Percentiles rank a stretch among this genome's conserved stretches.
These are phyloP conservation scores for Drosophila koepferae DNA, from an alignment of 2,888 invertebrate species.

Conservation along the genomic window DNA sequence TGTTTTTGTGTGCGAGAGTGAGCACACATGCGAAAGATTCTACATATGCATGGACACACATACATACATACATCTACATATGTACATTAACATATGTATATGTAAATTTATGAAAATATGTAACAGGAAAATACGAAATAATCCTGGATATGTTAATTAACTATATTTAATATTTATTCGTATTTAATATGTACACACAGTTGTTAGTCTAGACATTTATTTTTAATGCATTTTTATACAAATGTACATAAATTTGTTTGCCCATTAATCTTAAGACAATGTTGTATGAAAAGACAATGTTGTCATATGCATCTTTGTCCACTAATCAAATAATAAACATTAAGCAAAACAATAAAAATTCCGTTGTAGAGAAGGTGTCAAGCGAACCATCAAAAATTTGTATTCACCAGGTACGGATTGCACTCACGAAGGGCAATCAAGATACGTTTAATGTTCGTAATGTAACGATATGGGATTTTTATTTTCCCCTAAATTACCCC, in stretches of 20 bases:
- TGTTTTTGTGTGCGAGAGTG: constrained; percentile 16
- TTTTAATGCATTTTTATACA: background rate
- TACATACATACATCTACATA: background rate
- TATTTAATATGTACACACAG: background rate
- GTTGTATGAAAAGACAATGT: constrained; percentile 10
- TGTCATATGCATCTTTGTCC: constrained; percentile 19
- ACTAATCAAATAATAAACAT: constrained; percentile 54
- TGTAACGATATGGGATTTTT: background rate
- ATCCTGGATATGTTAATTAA: constrained; percentile 1
- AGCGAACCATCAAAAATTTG: constrained; percentile 8
- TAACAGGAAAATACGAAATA: constrained; percentile 2
- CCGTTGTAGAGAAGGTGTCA: constrained; percentile 51
- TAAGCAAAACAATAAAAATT: constrained; percentile 59
- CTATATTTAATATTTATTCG: background rate
- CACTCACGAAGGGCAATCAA: background rate
- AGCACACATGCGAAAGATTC: constrained; percentile 1
- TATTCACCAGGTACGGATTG: background rate
- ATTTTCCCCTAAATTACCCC: background rate
- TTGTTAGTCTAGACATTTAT: background rate
- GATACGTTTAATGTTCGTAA: background rate
- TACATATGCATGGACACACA: background rate
- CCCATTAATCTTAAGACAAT: background rate
- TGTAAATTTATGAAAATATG: background rate
- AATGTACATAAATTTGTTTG: background rate
- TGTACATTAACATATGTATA: background rate